Percentiles rank a stretch among this genome's conserved stretches.
Evolutionary conservation across 2,888 invertebrate genomes (phyloP).

Genomic region (Nemurella pictetii): DNA sequence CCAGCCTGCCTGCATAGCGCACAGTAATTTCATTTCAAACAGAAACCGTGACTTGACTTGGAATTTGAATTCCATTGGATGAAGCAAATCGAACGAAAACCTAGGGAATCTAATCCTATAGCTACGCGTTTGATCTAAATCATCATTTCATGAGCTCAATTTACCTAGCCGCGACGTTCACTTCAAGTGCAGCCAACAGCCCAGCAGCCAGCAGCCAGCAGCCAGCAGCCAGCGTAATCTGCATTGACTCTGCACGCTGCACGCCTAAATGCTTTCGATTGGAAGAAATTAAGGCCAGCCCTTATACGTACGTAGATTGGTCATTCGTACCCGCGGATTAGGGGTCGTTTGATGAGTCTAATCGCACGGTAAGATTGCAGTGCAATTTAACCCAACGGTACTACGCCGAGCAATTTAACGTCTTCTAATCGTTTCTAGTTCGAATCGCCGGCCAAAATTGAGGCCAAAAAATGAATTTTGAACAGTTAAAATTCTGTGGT

Average conservation of each 20-base stretch:
- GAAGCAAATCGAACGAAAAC: slow-evolving; percentile 30
- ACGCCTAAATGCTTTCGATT: neutral
- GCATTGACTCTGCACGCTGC: neutral
- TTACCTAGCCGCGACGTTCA: slow-evolving; percentile 9
- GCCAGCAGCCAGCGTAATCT: too few species aligned
- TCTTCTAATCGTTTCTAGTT: too few species aligned
- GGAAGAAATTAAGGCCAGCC: neutral
- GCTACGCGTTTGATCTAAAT: slow-evolving; percentile 25
- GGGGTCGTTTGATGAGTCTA: neutral
- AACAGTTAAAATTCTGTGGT: neutral
- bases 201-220: too few species aligned
- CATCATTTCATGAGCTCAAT: slow-evolving; percentile 30
- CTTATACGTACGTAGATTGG: neutral
- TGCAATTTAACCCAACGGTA: too few species aligned
- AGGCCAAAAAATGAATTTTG: neutral
- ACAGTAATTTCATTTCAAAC: slow-evolving; percentile 23
- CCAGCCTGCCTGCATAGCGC: neutral
- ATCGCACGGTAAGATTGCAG: neutral
- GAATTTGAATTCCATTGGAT: slow-evolving; percentile 29
- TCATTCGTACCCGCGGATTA: neutral
- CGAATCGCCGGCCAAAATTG: neutral
- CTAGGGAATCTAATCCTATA: slow-evolving; percentile 27
- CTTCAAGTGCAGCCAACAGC: neutral
- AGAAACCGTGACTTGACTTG: slow-evolving; percentile 29
- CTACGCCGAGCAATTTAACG: too few species aligned